Evolutionary conservation across 2,888 invertebrate species (phyloP), one percentile per base, ranked within the genome.

Genomic region (Brachypalpus laphriformis): DNA sequence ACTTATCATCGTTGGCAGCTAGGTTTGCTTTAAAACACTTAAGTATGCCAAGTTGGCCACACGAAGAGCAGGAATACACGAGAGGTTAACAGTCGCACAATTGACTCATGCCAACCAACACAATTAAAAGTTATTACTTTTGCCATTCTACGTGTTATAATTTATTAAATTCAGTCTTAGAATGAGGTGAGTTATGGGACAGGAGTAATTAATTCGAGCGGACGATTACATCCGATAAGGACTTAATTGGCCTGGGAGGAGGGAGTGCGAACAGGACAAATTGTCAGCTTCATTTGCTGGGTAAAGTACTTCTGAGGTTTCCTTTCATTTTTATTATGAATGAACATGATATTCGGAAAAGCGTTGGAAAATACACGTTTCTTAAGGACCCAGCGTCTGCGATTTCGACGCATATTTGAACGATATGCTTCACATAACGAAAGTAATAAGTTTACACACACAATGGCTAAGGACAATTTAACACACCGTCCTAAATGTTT

Each of bases 91-190:
- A 20, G 3, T 18, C 45, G 47, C 18, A 20, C 51, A n/a, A 63
- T 56, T 56, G 47, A 56, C 70, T 56, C 28, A 34, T 22, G 22
- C 22, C 42, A 56, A 68, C n/a, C 11, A 45, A 25, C n/a, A 22
- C 31, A 66, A 47, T 68, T 34, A 16, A 68, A 31, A 59, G 18
- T 51, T 68, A 63, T 47, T 45, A 31, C 40, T 11, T 14, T 47
- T 61, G 45, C 3, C 31, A 16, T n/a, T 49, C 16, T 18, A 42
- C 57, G 11, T 51, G 51, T 31, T 45, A 16, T 25, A 77, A 45
- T 16, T 77, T 45, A 70, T 77, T 37, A 68, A 49, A 49, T 68
- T 59, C 9, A 49, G 40, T n/a, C 2, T 16, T 8, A 42, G 54
- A 54, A n/a, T 31, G 28, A n/a, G 28, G 34, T 59, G 6, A 25